Conservation (phyloP, 2,113 vertebrate genomes). For the Rafetus swinhoei region DNA sequence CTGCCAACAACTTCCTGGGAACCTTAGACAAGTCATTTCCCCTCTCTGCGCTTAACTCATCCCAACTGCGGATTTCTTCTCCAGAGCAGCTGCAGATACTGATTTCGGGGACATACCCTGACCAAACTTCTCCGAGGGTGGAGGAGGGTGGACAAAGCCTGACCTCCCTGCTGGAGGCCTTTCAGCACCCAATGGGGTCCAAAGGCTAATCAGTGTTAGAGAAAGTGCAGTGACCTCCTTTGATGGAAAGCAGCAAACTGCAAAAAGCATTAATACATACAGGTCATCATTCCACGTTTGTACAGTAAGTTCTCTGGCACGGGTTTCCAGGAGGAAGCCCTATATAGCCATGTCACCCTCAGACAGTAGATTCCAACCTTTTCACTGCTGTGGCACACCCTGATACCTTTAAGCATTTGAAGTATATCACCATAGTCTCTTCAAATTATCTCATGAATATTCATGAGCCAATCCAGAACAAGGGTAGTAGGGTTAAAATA, state of each 20-base stretch:
- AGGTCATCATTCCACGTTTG: not conserved
- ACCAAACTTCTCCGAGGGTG: too few species aligned
- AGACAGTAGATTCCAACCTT: not conserved
- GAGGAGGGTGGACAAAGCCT: too few species aligned
- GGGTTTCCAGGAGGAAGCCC: not conserved
- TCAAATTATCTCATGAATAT: constrained; percentile 3
- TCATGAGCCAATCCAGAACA: not conserved
- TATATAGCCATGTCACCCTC: not conserved
- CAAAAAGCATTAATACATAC: not conserved
- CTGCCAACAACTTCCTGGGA: not conserved
- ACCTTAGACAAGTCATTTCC: not conserved
- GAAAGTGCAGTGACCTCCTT: not conserved
- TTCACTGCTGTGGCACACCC: not conserved
- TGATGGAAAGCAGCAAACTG: not conserved
- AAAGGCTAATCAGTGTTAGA: not conserved
- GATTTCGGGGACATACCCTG: too few species aligned
- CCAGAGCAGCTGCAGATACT: too few species aligned
- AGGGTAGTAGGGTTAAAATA: not conserved
- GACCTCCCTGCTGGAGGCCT: too few species aligned
- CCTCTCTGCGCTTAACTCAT: not conserved
- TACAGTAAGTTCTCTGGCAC: not conserved
- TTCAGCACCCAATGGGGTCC: not conserved
- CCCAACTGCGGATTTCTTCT: too few species aligned
- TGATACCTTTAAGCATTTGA: not conserved
- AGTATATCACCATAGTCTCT: not conserved